Percentiles rank a stretch among this genome's conserved stretches.
Evolutionary conservation across 2,797 vertebrate species (phyloP).

Genomic region (Diglossa cyanea): DNA sequence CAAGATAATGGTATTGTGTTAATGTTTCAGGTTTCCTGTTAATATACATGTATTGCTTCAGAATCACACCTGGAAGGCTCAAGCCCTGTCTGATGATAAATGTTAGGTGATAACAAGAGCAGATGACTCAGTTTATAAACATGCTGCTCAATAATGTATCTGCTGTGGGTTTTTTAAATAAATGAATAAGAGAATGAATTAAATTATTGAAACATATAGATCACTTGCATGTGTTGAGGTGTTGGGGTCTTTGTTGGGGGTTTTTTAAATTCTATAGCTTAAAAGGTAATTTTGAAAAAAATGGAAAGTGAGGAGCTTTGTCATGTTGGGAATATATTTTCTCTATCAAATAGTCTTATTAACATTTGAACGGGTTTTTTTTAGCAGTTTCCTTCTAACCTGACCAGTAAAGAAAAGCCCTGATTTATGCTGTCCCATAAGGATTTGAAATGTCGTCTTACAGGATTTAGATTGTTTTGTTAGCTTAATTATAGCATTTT

Average conservation of each 20-base stretch:
- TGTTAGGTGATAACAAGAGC: background rate
- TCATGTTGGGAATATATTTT: background rate
- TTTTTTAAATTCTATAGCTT: background rate
- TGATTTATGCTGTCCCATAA: background rate
- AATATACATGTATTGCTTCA: background rate
- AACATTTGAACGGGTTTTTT: background rate
- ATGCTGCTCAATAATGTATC: background rate
- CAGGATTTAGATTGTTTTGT: background rate
- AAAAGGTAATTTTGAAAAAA: background rate
- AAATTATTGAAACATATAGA: background rate
- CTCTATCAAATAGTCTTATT: background rate
- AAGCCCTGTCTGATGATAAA: background rate
- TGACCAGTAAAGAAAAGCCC: background rate
- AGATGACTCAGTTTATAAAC: background rate
- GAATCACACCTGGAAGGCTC: background rate
- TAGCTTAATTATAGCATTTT: background rate
- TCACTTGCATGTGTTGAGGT: background rate
- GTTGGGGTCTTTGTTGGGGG: rapidly evolving
- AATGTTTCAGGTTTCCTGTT: background rate
- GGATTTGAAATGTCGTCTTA: background rate
- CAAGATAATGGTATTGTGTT: background rate
- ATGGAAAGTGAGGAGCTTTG: background rate
- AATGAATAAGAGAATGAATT: background rate
- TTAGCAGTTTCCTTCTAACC: background rate
- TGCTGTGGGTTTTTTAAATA: background rate